Evolutionary conservation across 2,888 invertebrate species (phyloP).

Genomic region (Steromphala cineraria): DNA sequence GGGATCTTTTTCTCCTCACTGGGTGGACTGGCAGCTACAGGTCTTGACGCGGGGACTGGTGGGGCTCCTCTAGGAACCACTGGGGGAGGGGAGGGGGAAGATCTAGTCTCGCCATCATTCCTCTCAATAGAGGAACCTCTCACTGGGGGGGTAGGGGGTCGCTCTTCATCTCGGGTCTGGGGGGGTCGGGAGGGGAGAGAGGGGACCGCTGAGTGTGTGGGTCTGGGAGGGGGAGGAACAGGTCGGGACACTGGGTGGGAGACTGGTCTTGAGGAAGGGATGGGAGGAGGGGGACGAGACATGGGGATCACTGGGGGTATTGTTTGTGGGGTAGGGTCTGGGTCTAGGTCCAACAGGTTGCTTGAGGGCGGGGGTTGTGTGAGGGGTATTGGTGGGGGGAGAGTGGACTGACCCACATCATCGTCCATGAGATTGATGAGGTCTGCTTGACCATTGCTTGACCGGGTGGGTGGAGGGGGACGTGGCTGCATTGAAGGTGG

Average conservation of each 20-base stretch:
- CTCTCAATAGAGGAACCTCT: background rate
- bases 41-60: background rate
- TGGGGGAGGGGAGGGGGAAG: background rate
- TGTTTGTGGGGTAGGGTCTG: background rate
- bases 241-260: constrained; percentile 1
- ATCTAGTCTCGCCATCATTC: background rate
- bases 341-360: background rate
- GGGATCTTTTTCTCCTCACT: background rate
- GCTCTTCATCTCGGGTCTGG: background rate
- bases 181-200: background rate
- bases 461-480: background rate
- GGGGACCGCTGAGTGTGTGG: background rate
- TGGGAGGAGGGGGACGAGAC: background rate
- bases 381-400: background rate
- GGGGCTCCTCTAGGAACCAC: background rate
- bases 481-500: background rate
- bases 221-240: background rate
- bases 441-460: background rate
- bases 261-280: background rate
- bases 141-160: background rate
- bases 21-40: background rate
- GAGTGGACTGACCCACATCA: background rate
- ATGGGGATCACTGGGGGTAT: background rate
- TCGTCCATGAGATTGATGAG: background rate
- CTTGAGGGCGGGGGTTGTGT: background rate